phyloP scores from a whole-genome alignment of 2,888 invertebrate species.

The Megalurothrips usitatus region DNA sequence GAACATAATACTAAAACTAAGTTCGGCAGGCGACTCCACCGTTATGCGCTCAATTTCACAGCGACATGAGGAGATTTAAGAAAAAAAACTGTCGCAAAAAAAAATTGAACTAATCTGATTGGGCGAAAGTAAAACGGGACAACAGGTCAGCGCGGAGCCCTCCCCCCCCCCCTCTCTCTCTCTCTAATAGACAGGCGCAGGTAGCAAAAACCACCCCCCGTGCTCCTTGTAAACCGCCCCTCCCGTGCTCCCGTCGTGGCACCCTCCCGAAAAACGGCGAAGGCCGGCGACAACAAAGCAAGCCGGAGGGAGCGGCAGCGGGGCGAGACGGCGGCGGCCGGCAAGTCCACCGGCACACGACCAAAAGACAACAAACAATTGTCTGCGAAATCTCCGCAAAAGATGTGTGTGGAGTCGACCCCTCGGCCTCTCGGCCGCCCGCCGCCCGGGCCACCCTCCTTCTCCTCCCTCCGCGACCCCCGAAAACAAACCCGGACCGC shows the following conservation, averaged over 20 bases:
- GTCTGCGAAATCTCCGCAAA: conserved; percentile 22
- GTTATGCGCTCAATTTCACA: too few species aligned
- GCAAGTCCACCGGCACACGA: not conserved
- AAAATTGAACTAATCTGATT: too few species aligned
- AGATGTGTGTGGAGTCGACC: conserved; percentile 18
- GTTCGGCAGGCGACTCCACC: too few species aligned
- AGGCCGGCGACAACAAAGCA: not conserved
- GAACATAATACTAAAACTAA: too few species aligned
- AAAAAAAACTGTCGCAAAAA: too few species aligned
- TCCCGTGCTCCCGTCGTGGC: not conserved
- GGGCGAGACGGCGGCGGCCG: not conserved
- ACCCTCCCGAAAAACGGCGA: conserved; percentile 20
- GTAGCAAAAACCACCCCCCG: conserved; percentile 11
- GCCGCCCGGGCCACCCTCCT: not conserved
- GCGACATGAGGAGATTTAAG: too few species aligned
- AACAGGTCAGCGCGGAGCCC: too few species aligned
- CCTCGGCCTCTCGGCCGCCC: not conserved
- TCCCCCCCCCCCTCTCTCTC: too few species aligned
- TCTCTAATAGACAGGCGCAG: conserved; percentile 2
- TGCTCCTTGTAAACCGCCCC: not conserved
- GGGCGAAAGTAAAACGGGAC: too few species aligned
- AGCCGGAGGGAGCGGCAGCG: not conserved
- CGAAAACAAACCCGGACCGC: not conserved
- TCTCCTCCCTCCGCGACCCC: too few species aligned
- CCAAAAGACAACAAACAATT: conserved; percentile 26